Percentiles rank a stretch among this genome's conserved stretches.
phyloP scores from a whole-genome alignment of 2,797 vertebrate species.

The Chromis chromis region DNA sequence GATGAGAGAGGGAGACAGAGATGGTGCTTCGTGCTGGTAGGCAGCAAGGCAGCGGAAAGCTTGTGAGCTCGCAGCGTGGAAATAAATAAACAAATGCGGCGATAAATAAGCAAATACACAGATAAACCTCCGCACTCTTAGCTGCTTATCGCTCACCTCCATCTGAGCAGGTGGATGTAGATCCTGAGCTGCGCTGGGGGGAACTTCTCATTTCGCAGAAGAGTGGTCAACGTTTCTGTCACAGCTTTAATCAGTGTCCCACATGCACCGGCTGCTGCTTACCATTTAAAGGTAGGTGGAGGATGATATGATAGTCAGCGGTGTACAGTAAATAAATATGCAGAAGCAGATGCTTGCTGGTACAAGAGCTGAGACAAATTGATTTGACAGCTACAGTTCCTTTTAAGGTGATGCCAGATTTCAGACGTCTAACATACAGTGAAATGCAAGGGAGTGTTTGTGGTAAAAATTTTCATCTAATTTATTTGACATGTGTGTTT shows the following conservation, averaged over 20 bases:
- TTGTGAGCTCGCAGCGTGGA: constrained; percentile 28
- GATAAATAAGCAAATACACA: constrained; percentile 66
- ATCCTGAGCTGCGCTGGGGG: constrained; percentile 38
- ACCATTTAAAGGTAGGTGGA: constrained; percentile 10
- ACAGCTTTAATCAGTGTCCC: constrained; percentile 65
- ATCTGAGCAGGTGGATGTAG: constrained; percentile 67
- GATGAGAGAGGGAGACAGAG: constrained; percentile 11
- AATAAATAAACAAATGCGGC: constrained; percentile 71
- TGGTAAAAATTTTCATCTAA: neutral
- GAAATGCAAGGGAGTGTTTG: neutral
- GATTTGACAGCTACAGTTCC: constrained; percentile 40
- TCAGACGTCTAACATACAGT: constrained; percentile 9
- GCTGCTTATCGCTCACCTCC: constrained; percentile 59
- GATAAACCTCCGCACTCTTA: constrained; percentile 56
- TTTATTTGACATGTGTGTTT: neutral
- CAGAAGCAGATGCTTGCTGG: constrained; percentile 30
- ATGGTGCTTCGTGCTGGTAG: constrained; percentile 4
- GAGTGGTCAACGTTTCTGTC: constrained; percentile 57
- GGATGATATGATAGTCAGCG: constrained; percentile 52
- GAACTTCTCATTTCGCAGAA: constrained; percentile 81
- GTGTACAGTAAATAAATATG: constrained; percentile 63
- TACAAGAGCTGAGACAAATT: constrained; percentile 39
- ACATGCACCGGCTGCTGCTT: constrained; percentile 48
- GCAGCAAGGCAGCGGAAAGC: constrained; percentile 39
- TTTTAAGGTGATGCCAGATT: constrained; percentile 23